Percentiles rank a stretch among this genome's conserved stretches.
Evolutionary conservation across 2,888 invertebrate genomes (phyloP).

Genomic region (Folsomia candida): DNA sequence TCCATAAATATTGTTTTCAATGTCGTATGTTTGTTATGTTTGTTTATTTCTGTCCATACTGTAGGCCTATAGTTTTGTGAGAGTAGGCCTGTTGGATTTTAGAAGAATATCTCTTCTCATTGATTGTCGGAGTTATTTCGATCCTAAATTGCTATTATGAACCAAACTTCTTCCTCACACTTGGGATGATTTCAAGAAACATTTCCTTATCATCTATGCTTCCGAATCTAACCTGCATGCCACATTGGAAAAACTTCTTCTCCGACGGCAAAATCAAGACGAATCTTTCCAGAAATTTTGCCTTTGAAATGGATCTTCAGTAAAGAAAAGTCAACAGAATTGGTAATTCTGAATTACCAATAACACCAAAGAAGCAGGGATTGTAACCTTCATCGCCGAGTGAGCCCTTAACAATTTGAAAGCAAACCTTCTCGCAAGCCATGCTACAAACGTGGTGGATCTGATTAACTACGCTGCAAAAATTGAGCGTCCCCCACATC

Average conservation of each 20-base stretch:
- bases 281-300: not conserved
- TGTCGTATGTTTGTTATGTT: too few species aligned
- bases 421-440: not conserved
- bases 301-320: not conserved
- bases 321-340: not conserved
- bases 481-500: not conserved
- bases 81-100: too few species aligned
- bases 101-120: too few species aligned
- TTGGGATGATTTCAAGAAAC: not conserved
- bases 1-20: too few species aligned
- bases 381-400: not conserved
- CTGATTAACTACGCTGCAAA: not conserved
- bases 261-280: not conserved
- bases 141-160: too few species aligned
- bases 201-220: not conserved
- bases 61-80: too few species aligned
- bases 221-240: not conserved
- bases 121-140: too few species aligned
- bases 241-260: not conserved
- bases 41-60: too few species aligned
- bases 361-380: not conserved
- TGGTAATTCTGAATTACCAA: too few species aligned
- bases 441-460: not conserved
- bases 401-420: not conserved
- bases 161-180: not conserved